Conservation (phyloP, 2,113 vertebrate species). For the Sylvia atricapilla region DNA sequence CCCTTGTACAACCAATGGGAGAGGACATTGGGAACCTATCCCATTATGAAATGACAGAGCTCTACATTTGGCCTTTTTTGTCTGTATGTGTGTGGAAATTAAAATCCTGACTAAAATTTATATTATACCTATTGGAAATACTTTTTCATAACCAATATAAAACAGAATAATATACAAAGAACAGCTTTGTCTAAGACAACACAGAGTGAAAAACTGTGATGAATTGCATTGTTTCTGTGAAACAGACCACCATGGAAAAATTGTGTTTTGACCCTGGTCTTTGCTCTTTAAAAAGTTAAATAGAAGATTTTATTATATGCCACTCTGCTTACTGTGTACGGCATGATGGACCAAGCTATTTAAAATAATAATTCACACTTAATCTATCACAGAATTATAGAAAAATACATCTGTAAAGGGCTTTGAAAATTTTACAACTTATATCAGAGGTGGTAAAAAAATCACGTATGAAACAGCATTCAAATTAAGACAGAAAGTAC, state of each 20-base stretch:
- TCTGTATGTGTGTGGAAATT: background rate
- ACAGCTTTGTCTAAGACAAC: background rate
- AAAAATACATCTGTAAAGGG: background rate
- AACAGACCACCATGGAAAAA: background rate
- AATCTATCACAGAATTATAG: background rate
- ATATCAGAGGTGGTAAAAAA: background rate
- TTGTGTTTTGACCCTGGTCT: background rate
- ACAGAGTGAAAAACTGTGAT: background rate
- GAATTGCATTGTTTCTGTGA: background rate
- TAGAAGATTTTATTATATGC: background rate
- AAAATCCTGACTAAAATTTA: background rate
- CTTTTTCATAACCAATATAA: background rate
- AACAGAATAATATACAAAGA: background rate
- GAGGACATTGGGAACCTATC: background rate
- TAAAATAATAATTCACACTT: background rate
- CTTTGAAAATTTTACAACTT: background rate
- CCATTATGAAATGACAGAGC: background rate
- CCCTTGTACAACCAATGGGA: background rate
- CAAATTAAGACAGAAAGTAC: background rate
- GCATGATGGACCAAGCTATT: background rate
- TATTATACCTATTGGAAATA: background rate
- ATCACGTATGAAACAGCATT: background rate
- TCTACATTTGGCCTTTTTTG: background rate
- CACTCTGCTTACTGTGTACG: background rate
- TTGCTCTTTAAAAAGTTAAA: background rate